Evolutionary conservation across 1,140 invertebrate genomes (phyloP).

Genomic region (Drosophila carrolli): DNA sequence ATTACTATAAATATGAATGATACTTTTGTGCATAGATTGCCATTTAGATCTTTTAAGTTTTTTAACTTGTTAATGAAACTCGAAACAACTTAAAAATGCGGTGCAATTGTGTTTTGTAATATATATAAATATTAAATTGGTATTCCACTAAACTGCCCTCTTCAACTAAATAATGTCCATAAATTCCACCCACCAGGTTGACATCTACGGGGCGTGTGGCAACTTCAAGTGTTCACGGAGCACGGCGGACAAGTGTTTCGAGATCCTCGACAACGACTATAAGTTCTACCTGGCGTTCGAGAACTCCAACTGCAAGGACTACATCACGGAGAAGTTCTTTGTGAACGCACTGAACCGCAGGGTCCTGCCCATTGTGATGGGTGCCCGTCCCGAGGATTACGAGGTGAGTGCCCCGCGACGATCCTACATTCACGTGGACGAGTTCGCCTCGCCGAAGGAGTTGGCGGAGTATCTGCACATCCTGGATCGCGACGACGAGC

Average conservation of each 20-base stretch:
- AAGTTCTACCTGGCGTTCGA: constrained; percentile 99
- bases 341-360: constrained; percentile 96
- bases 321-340: constrained; percentile 99
- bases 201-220: constrained; percentile 97
- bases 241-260: constrained; percentile 92
- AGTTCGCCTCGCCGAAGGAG: constrained; percentile 94
- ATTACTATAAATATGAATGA: too few species aligned
- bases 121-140: too few species aligned
- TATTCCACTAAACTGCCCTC: too few species aligned
- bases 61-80: too few species aligned
- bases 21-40: too few species aligned
- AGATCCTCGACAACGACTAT: constrained; percentile 96
- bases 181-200: constrained; percentile 86
- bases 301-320: constrained; percentile 98
- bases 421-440: constrained; percentile 96
- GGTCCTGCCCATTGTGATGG: constrained; percentile 97
- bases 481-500: constrained; percentile 92
- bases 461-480: constrained; percentile 94
- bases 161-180: neutral
- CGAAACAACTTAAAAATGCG: too few species aligned
- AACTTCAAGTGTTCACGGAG: constrained; percentile 92
- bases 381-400: constrained; percentile 95
- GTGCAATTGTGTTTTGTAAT: too few species aligned
- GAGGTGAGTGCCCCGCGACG: constrained; percentile 93
- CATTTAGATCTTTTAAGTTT: too few species aligned